These are phyloP conservation scores for Spheniscus mendiculus DNA, from an alignment of 2,113 vertebrate species.

Conservation along the genomic window DNA sequence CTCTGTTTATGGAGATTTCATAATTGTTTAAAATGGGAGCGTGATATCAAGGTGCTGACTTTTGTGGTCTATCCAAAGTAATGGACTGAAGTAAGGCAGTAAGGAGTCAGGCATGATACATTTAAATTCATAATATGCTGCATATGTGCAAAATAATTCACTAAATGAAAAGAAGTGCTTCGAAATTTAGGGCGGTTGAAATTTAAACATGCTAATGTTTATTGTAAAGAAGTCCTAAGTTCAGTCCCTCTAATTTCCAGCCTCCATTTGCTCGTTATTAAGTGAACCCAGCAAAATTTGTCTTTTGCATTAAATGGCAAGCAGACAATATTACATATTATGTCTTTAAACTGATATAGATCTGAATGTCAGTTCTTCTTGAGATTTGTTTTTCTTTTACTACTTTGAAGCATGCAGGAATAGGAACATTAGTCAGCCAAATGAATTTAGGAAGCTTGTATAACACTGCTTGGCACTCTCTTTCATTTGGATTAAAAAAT, in stretches of 20 bases:
- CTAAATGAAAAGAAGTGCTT: neutral
- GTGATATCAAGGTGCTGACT: neutral
- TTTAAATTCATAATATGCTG: neutral
- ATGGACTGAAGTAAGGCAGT: neutral
- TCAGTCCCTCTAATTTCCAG: conserved; percentile 20
- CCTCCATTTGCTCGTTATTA: neutral
- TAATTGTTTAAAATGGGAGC: neutral
- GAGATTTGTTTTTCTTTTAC: conserved; percentile 30
- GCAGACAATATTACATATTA: neutral
- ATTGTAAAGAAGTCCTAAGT: neutral
- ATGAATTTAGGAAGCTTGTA: conserved; percentile 67
- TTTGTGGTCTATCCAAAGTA: neutral
- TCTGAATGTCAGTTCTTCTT: conserved; percentile 20
- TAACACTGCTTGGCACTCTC: conserved; percentile 43
- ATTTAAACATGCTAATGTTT: neutral
- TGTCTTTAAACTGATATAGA: conserved; percentile 28
- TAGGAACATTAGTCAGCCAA: conserved; percentile 50
- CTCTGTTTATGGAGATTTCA: neutral
- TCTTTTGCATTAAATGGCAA: conserved; percentile 28
- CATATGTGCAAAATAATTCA: conserved; percentile 10
- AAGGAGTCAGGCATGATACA: neutral
- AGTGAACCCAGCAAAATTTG: conserved; percentile 21
- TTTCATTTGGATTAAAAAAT: neutral
- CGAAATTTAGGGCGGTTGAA: neutral
- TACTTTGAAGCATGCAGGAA: conserved; percentile 30